Conservation (phyloP, 2,888 invertebrate species). For the Nasonovia ribisnigri region DNA sequence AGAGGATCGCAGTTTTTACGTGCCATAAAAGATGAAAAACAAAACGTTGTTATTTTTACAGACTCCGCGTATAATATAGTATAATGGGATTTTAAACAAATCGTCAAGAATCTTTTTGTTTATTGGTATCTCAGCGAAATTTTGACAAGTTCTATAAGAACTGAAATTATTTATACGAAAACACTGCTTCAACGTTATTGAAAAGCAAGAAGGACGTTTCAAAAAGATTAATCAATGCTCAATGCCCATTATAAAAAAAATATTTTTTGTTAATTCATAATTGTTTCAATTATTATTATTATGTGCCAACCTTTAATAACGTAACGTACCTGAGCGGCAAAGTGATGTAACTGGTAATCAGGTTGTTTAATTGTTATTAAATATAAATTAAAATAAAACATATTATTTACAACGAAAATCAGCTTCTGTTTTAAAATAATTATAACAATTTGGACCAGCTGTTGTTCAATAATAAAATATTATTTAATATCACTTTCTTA, state of each 20-base stretch:
- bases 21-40: slow-evolving; percentile 2
- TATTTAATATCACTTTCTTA: not conserved
- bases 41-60: not conserved
- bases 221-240: not conserved
- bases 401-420: not conserved
- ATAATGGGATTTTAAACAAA: not conserved
- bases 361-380: not conserved
- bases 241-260: not conserved
- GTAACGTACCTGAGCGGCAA: not conserved
- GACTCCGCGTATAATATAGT: not conserved
- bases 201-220: not conserved
- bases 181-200: not conserved
- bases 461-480: not conserved
- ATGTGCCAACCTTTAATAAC: not conserved
- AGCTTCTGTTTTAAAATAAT: not conserved
- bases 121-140: not conserved
- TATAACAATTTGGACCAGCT: not conserved
- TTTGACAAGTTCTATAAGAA: not conserved
- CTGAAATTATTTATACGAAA: not conserved
- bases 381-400: not conserved
- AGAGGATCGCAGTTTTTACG: not conserved
- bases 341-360: not conserved
- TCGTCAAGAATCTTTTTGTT: not conserved
- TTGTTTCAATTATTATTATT: not conserved
- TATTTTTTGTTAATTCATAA: not conserved